Evolutionary conservation across 2,797 vertebrate species (phyloP).

Genomic region (Masticophis lateralis): DNA sequence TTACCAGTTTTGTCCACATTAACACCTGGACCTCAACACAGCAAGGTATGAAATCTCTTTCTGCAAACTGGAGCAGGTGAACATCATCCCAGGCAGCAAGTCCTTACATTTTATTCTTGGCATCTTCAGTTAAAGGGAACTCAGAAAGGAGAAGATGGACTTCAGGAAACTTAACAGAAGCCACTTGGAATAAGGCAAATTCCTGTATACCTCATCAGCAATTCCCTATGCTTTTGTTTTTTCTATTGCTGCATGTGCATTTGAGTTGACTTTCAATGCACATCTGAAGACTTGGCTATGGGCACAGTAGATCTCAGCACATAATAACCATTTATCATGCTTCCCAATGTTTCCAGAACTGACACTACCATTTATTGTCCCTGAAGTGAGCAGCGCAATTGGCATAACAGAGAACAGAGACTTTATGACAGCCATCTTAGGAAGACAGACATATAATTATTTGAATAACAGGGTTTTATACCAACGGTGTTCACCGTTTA

Average conservation of each 20-base stretch:
- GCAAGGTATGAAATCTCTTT: neutral
- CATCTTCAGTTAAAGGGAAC: neutral
- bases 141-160: neutral
- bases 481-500: neutral
- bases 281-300: neutral
- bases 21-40: too few relatives aligned
- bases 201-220: too few relatives aligned
- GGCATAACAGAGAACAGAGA: neutral
- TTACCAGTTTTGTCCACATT: neutral
- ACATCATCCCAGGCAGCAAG: neutral
- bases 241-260: neutral
- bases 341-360: neutral
- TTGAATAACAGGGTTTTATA: neutral
- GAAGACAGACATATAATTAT: slow-evolving; percentile 14
- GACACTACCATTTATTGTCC: neutral
- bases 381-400: neutral
- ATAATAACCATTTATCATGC: neutral
- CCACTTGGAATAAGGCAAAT: neutral
- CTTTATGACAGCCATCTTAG: neutral
- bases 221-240: neutral
- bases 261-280: neutral
- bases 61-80: neutral
- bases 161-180: neutral
- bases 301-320: neutral
- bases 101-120: neutral